phyloP scores from a whole-genome alignment of 2,797 vertebrate genomes.

The Apogon hyalosoma region DNA sequence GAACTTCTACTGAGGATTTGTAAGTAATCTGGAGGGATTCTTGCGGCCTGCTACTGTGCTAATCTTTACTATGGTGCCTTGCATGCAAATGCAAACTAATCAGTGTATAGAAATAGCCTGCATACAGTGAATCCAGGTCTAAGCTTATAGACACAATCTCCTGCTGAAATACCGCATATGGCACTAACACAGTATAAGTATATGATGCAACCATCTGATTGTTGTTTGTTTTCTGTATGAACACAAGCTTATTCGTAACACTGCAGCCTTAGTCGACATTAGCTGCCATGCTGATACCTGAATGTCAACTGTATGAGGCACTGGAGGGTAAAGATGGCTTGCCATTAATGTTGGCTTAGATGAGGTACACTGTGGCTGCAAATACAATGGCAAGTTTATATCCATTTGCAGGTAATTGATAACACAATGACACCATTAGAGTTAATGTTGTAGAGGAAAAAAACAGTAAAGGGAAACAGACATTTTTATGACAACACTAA shows the following conservation, averaged over 20 bases:
- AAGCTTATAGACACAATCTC: slow-evolving; percentile 26
- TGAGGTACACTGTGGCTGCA: slow-evolving; percentile 45
- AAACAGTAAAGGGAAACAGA: not conserved
- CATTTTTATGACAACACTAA: slow-evolving; percentile 45
- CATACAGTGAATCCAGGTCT: slow-evolving; percentile 6
- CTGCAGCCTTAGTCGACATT: slow-evolving; percentile 42
- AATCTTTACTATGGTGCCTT: slow-evolving; percentile 14
- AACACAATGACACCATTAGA: slow-evolving; percentile 29
- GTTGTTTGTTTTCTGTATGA: slow-evolving; percentile 52
- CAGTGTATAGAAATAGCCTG: slow-evolving; percentile 1
- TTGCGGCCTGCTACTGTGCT: slow-evolving; percentile 5
- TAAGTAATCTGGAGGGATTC: slow-evolving; percentile 19
- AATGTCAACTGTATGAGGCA: slow-evolving; percentile 63
- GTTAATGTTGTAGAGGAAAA: slow-evolving; percentile 2
- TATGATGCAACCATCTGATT: slow-evolving; percentile 45
- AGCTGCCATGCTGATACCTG: slow-evolving; percentile 46
- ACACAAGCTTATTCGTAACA: slow-evolving; percentile 55
- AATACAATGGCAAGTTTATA: slow-evolving; percentile 43
- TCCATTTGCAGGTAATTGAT: slow-evolving; percentile 36
- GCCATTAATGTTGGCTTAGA: slow-evolving; percentile 51
- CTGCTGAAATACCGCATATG: slow-evolving; percentile 5
- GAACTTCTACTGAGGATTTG: slow-evolving; percentile 32
- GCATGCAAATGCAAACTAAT: slow-evolving; percentile 25
- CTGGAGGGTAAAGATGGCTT: slow-evolving; percentile 42
- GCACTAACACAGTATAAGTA: slow-evolving; percentile 31